Evolutionary conservation across 2,797 vertebrate species (phyloP), one percentile per base, ranked within the genome.

Genomic region (Eospalax fontanierii): DNA sequence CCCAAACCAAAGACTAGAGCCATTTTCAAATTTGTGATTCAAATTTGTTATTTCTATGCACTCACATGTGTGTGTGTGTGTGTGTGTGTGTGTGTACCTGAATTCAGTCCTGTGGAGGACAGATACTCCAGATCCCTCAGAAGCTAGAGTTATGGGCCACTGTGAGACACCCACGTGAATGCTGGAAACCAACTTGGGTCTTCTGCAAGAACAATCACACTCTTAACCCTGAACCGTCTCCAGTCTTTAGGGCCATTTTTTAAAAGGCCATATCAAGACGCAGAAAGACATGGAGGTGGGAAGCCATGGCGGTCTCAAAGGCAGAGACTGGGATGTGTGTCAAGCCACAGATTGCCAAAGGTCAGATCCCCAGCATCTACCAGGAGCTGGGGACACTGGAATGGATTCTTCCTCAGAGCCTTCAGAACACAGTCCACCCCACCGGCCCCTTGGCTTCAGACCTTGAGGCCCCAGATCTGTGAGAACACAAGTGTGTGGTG

Each of bases 381-480:
- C 6, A 0, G n/a, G 35, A 30, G 74, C n/a, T 0, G 2, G 46
- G n/a, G 19, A 18, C 6, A 74, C n/a, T 0, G 0, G 59, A 7
- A 28, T 14, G n/a, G 38, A 33, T 18, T 40, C 15, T 35, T 33
- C 61, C 15, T 38, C 21, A 30, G 54, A 2, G 1, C 14, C 81
- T 65, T n/a, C 30, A 22, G 7, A 91, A 38, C 4, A 2, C 12
- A 65, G 22, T 35, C 9, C 35, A 6, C 38, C 1, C 28, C 15
- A n/a, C 71, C 14, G 22, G 40, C 2, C 24, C 1, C 0, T 21
- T n/a, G 40, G 65, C 4, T 63, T 22, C 0, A 10, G 66, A 59
- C 33, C 73, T 89, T 19, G 7, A 46, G 22, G 33, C 8, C 59
- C 57, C 9, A 28, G 0, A 22, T 59, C 63, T 12, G 1, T 1